phyloP scores from a whole-genome alignment of 2,113 vertebrate species.

The Malurus cyaneus region DNA sequence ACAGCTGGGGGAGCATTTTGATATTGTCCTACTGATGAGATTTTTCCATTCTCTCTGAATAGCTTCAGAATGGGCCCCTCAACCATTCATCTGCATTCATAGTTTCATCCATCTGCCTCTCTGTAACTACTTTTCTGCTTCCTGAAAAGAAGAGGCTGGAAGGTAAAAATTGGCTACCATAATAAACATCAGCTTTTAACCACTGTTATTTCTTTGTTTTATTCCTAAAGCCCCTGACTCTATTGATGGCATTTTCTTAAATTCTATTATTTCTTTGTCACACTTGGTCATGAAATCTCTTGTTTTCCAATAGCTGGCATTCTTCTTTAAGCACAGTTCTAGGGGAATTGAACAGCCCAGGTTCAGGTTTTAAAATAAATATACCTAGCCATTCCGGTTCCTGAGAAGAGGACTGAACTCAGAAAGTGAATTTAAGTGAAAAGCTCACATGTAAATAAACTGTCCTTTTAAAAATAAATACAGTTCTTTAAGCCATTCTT shows the following conservation, averaged over 20 bases:
- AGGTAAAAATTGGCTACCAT: background rate
- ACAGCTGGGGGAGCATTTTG: background rate
- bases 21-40: background rate
- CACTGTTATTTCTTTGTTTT: background rate
- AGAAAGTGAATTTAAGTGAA: background rate
- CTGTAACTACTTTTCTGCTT: background rate
- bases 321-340: background rate
- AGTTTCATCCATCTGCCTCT: background rate
- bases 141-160: background rate
- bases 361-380: background rate
- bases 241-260: background rate
- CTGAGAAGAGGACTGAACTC: background rate
- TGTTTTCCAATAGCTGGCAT: background rate
- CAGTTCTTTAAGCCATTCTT: background rate
- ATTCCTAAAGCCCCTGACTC: background rate
- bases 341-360: background rate
- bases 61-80: background rate
- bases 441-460: background rate
- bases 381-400: background rate
- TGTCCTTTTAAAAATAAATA: background rate
- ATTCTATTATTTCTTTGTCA: background rate
- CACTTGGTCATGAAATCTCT: background rate
- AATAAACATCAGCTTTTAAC: background rate
- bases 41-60: background rate
- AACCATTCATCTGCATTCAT: background rate